phyloP scores from a whole-genome alignment of 1,140 invertebrate genomes.

The Leptonema lineaticorne region DNA sequence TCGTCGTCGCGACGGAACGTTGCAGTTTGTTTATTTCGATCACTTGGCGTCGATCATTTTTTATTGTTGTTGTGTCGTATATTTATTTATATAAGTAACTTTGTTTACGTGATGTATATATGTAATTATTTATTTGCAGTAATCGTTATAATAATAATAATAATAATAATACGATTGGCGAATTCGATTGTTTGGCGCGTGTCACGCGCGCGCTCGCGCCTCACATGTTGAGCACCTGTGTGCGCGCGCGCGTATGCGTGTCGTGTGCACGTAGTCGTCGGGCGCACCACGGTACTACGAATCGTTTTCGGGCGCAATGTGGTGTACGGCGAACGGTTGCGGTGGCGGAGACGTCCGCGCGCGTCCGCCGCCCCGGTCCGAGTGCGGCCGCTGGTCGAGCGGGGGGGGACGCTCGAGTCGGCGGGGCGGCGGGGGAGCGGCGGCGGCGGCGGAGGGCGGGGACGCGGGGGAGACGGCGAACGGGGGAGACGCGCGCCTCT shows the following conservation, averaged over 20 bases:
- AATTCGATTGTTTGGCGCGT: neutral
- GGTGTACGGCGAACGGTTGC: conserved; percentile 18
- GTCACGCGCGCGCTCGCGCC: neutral
- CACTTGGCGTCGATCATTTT: too few relatives aligned
- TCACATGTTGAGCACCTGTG: neutral
- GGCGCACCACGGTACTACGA: too few relatives aligned
- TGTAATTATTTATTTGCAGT: too few relatives aligned
- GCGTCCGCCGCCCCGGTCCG: conserved; percentile 58
- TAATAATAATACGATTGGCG: neutral
- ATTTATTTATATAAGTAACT: too few relatives aligned
- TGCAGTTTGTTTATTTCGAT: too few relatives aligned
- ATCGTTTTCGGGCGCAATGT: too few relatives aligned
- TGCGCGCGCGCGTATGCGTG: neutral
- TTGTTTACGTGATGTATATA: too few relatives aligned
- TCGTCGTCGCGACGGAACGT: too few relatives aligned
- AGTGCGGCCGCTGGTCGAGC: conserved; percentile 48
- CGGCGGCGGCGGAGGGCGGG: conserved; percentile 52
- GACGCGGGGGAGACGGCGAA: conserved; percentile 39
- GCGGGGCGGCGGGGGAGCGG: conserved; percentile 43
- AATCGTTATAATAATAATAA: neutral
- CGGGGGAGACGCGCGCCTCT: neutral
- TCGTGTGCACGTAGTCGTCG: too few relatives aligned
- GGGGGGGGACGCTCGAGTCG: too few relatives aligned
- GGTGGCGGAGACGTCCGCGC: conserved; percentile 55
- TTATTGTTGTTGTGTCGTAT: too few relatives aligned